Conservation (phyloP, 2,113 vertebrate genomes). For the Trinectes maculatus region DNA sequence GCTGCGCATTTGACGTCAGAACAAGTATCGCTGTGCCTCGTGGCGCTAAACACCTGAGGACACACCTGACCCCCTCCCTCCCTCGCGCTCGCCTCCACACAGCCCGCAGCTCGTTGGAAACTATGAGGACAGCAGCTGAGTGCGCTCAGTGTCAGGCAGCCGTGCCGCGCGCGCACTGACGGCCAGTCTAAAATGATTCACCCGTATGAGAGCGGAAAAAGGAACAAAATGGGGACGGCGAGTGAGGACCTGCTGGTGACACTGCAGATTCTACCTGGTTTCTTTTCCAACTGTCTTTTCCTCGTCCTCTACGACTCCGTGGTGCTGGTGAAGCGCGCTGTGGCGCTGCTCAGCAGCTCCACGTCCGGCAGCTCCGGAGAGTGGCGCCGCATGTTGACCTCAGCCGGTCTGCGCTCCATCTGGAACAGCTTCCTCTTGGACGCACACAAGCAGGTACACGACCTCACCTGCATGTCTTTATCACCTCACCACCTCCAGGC, state of each 20-base stretch:
- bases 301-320: conserved; percentile 96
- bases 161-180: conserved; percentile 34
- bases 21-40: too few relatives aligned
- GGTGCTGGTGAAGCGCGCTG: conserved; percentile 92
- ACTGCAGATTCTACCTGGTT: conserved; percentile 95
- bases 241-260: conserved; percentile 94
- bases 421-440: conserved; percentile 98
- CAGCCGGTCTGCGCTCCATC: conserved; percentile 92
- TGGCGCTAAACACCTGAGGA: conserved; percentile 1
- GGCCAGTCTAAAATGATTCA: conserved; percentile 26
- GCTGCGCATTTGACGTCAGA: conserved; percentile 86
- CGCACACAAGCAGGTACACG: conserved; percentile 92
- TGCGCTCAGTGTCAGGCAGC: background rate
- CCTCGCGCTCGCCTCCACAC: background rate
- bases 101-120: background rate
- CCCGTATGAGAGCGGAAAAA: background rate
- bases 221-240: conserved; percentile 86
- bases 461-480: too few relatives aligned
- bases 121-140: conserved; percentile 37
- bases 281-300: conserved; percentile 98
- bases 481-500: too few relatives aligned
- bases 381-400: conserved; percentile 95
- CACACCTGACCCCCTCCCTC: background rate
- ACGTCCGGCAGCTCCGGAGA: conserved; percentile 84
- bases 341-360: conserved; percentile 88